A percentile compares a stretch with the other conserved stretches of the same genome.
These are phyloP conservation scores for Hypercompe scribonia DNA, from an alignment of 2,888 invertebrate genomes.

Conservation along the genomic window DNA sequence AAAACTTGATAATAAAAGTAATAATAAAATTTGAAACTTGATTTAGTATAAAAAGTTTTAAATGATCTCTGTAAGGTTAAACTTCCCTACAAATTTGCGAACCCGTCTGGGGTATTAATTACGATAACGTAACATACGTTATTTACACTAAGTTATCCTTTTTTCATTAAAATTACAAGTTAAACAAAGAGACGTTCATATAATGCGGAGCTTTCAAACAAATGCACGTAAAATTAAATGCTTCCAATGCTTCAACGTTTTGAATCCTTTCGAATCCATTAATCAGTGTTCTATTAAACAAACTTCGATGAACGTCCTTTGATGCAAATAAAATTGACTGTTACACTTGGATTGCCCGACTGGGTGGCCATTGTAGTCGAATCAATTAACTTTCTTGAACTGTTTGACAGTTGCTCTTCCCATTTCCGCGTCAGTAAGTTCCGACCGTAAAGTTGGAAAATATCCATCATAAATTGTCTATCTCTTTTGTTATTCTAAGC, in stretches of 20 bases:
- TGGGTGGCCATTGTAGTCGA: constrained; percentile 55
- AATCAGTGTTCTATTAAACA: constrained; percentile 64
- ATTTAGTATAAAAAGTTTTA: constrained; percentile 24
- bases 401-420: constrained; percentile 58
- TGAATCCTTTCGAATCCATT: constrained; percentile 59
- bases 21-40: neutral
- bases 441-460: constrained; percentile 53
- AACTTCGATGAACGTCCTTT: constrained; percentile 60
- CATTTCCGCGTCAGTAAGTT: constrained; percentile 55
- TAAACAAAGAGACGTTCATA: constrained; percentile 47
- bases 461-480: constrained; percentile 53
- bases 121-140: constrained; percentile 42
- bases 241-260: constrained; percentile 55
- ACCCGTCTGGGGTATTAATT: constrained; percentile 40
- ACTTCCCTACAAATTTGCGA: constrained; percentile 41
- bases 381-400: constrained; percentile 65
- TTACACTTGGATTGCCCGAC: constrained; percentile 53
- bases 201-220: constrained; percentile 52
- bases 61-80: constrained; percentile 27
- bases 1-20: neutral
- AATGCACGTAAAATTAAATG: constrained; percentile 57
- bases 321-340: constrained; percentile 63
- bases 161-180: constrained; percentile 27
- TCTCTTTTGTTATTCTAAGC: constrained; percentile 44
- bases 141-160: constrained; percentile 21